A percentile compares a stretch with the other conserved stretches of the same genome.
phyloP scores from a whole-genome alignment of 2,888 invertebrate genomes.

The Lepidonotus clava region DNA sequence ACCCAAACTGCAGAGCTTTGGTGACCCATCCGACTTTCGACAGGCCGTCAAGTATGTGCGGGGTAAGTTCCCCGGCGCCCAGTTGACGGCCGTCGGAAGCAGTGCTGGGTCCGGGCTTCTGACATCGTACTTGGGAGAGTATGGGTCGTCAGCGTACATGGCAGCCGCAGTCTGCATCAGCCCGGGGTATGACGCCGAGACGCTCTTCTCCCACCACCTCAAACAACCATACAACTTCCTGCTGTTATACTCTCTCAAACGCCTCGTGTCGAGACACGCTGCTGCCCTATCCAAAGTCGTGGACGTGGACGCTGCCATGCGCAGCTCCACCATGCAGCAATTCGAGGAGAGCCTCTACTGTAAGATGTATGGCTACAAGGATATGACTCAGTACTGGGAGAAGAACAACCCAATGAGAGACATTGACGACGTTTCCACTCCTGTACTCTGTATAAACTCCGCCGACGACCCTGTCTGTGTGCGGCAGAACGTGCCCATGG shows the following conservation, averaged over 20 bases:
- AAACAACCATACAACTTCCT: conserved; percentile 70
- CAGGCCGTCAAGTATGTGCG: conserved; percentile 73
- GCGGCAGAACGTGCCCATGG: conserved; percentile 70
- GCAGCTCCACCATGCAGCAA: conserved; percentile 68
- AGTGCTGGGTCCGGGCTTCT: conserved; percentile 73
- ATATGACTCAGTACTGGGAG: conserved; percentile 74
- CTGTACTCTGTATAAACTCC: conserved; percentile 75
- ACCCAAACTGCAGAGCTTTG: conserved; percentile 71
- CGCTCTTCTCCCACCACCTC: conserved; percentile 60
- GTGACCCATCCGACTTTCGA: conserved; percentile 74
- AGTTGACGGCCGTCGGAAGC: conserved; percentile 72
- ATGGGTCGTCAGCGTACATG: conserved; percentile 72
- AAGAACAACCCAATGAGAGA: conserved; percentile 76
- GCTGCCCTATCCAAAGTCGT: conserved; percentile 68
- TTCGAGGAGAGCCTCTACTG: conserved; percentile 73
- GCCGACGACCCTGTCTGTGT: conserved; percentile 74
- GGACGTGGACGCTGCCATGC: conserved; percentile 68
- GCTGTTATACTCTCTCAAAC: conserved; percentile 68
- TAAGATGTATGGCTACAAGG: conserved; percentile 67
- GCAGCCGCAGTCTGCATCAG: conserved; percentile 73
- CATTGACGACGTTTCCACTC: conserved; percentile 76
- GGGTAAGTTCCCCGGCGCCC: conserved; percentile 67
- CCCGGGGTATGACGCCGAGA: conserved; percentile 70
- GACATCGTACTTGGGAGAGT: conserved; percentile 76
- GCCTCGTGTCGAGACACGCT: conserved; percentile 68